Evolutionary conservation across 2,888 invertebrate genomes (phyloP), one percentile per base, ranked within the genome.

Genomic region (Xestia c-nigrum): DNA sequence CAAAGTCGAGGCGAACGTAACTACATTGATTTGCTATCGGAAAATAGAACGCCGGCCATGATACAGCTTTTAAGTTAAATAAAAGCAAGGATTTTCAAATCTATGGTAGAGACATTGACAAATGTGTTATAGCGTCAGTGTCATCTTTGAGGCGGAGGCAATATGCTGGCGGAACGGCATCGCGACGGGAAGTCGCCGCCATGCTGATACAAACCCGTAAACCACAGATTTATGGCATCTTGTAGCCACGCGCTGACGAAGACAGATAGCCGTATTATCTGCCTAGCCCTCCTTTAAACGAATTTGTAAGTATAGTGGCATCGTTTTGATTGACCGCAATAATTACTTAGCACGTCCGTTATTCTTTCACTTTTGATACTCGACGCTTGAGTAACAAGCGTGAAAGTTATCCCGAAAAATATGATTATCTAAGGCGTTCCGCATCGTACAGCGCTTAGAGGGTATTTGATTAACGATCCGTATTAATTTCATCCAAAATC

Each of bases 401-500:
- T 68, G 63, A 74, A 77, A 81, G 90, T 89, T 89, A 89, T 91
- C 88, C 81, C 74, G 78, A 92, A 93, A 92, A 92, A 91, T 89
- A 91, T 90, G 89, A 91, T 93, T 90, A 91, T 89, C 90, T 89
- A 84, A 82, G 85, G 80, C 89, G 86, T 89, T 89, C 87, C 87
- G 89, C 90, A 90, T 92, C 91, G 90, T 90, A 90, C 89, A 85
- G 87, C 91, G 91, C 90, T 92, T 90, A 91, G 90, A 88, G 91
- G 90, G 91, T 92, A 91, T 94, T 94, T 95, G 95, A 95, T 94
- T 93, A 94, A 95, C 93, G 94, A 94, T 93, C 93, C 90, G 83
- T 93, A 95, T 95, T 95, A 94, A 95, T 95, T 94, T 94, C 90
- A 88, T 90, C 92, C 92, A 89, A 94, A 94, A 93, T 93, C 91